phyloP scores from a whole-genome alignment of 2,888 invertebrate genomes.

The Tetranychus piercei region DNA sequence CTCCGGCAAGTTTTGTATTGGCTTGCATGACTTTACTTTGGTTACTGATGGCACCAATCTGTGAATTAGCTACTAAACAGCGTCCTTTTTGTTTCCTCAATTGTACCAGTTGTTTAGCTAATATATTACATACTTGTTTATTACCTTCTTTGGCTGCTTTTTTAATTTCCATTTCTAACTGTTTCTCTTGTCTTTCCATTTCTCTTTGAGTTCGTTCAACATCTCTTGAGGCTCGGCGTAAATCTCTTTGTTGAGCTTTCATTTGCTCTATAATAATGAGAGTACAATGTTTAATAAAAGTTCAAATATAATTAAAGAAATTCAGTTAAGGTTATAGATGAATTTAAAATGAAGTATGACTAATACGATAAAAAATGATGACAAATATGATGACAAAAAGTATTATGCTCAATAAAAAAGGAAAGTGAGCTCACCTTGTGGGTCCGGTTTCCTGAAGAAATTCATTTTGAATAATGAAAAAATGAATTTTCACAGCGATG shows the following conservation, averaged over 20 bases:
- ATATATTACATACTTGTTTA: conserved; percentile 48
- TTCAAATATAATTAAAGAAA: background rate
- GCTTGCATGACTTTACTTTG: conserved; percentile 73
- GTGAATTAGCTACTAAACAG: conserved; percentile 59
- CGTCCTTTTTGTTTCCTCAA: conserved; percentile 69
- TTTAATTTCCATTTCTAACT: conserved; percentile 70
- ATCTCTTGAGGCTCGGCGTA: conserved; percentile 61
- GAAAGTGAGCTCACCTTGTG: too few species aligned
- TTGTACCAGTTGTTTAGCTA: conserved; percentile 74
- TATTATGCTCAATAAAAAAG: too few species aligned
- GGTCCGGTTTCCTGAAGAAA: too few species aligned
- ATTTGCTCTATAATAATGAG: conserved; percentile 48
- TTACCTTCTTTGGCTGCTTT: conserved; percentile 71
- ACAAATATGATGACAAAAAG: too few species aligned
- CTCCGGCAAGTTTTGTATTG: conserved; percentile 63
- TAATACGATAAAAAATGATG: too few species aligned
- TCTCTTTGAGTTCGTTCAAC: conserved; percentile 60
- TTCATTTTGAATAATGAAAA: too few species aligned
- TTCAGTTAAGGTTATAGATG: background rate
- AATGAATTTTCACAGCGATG: too few species aligned
- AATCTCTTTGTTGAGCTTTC: conserved; percentile 56
- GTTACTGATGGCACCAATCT: conserved; percentile 54
- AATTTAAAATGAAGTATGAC: background rate
- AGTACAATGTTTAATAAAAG: background rate
- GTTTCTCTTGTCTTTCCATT: conserved; percentile 71